These are phyloP conservation scores for Panthera uncia DNA, from an alignment of 2,113 vertebrate genomes.

Conservation along the genomic window DNA sequence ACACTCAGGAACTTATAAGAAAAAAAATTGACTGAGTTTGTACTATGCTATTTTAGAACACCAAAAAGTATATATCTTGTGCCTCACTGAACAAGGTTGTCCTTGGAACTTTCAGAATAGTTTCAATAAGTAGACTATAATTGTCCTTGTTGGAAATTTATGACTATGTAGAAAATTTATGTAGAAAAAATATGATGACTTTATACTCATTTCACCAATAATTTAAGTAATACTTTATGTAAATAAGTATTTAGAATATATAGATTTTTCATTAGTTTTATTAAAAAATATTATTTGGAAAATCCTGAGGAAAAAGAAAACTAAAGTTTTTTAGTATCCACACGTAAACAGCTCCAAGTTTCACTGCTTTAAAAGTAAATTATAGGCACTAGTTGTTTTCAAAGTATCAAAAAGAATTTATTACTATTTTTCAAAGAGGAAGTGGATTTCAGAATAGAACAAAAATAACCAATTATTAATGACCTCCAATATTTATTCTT, in stretches of 20 bases:
- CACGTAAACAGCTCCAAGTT: neutral
- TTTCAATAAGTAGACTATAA: neutral
- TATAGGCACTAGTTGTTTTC: neutral
- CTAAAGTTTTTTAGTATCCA: neutral
- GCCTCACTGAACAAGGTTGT: neutral
- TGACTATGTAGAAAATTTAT: neutral
- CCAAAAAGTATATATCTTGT: neutral
- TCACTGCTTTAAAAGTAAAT: neutral
- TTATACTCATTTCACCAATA: neutral
- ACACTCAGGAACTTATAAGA: neutral
- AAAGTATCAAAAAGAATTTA: neutral
- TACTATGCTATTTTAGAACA: neutral
- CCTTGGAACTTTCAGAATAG: neutral
- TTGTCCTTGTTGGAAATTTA: neutral
- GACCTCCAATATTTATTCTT: neutral
- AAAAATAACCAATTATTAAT: neutral
- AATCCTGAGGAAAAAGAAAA: neutral
- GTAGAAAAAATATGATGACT: neutral
- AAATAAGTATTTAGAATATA: neutral
- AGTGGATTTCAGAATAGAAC: neutral
- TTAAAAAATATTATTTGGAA: neutral
- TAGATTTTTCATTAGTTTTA: neutral
- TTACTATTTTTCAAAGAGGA: neutral
- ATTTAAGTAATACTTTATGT: neutral
- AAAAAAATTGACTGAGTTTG: neutral